phyloP scores from a whole-genome alignment of 2,888 invertebrate species.

The Oscheius myriophilus region DNA sequence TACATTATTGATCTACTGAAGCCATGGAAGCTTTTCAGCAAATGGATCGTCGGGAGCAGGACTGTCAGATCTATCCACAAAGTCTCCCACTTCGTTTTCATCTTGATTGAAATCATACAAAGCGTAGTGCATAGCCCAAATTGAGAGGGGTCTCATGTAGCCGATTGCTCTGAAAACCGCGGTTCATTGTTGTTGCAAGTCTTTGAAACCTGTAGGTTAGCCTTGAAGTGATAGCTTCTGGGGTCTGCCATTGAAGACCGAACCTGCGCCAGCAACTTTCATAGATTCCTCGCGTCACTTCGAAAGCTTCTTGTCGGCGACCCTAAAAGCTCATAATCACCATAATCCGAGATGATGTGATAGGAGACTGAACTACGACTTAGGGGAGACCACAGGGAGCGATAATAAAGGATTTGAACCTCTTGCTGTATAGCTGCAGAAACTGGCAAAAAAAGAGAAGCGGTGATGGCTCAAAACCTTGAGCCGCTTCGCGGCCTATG shows the following conservation, averaged over 20 bases:
- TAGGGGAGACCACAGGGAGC: not conserved
- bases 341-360: too few species aligned
- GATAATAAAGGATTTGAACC: too few species aligned
- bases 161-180: slow-evolving; percentile 82
- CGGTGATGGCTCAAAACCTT: too few species aligned
- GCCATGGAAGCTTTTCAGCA: too few species aligned
- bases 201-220: slow-evolving; percentile 19
- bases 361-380: not conserved
- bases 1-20: too few species aligned
- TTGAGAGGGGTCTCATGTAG: slow-evolving; percentile 89
- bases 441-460: too few species aligned
- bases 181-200: not conserved
- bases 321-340: too few species aligned
- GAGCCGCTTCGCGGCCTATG: too few species aligned
- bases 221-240: slow-evolving; percentile 85
- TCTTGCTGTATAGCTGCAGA: too few species aligned
- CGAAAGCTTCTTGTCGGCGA: slow-evolving; percentile 85
- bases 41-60: too few species aligned
- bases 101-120: not conserved
- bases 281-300: slow-evolving; percentile 86
- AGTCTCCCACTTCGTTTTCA: too few species aligned
- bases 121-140: slow-evolving; percentile 89
- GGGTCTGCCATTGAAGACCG: slow-evolving; percentile 76
- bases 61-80: too few species aligned
- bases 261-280: slow-evolving; percentile 82